A percentile compares a stretch with the other conserved stretches of the same genome.
These are phyloP conservation scores for Styela plicata DNA, from an alignment of 23 tunicate species.

Conservation along the genomic window DNA sequence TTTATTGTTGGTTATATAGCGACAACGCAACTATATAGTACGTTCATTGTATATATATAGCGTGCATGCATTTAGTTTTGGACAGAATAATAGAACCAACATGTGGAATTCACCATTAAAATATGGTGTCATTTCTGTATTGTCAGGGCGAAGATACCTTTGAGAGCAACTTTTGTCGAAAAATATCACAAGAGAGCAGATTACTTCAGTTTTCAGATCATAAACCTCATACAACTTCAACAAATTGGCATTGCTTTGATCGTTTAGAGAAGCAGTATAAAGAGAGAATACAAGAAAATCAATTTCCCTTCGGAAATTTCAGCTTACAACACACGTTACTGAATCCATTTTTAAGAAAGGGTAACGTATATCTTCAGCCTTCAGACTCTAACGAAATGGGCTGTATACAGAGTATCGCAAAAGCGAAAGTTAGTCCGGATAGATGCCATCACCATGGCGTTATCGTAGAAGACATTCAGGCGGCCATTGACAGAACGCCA, in stretches of 20 bases:
- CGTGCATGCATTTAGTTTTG: no score
- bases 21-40: neutral
- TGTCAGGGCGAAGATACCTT: neutral
- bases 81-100: no score
- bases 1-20: neutral
- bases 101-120: no score
- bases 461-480: slow-evolving; percentile 71
- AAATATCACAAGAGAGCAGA: neutral
- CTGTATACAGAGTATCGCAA: slow-evolving; percentile 83
- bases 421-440: slow-evolving; percentile 83
- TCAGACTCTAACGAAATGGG: slow-evolving; percentile 59
- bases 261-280: neutral
- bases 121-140: neutral
- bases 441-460: slow-evolving; percentile 29
- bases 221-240: neutral
- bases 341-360: slow-evolving; percentile 1
- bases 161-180: neutral
- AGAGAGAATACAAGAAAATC: neutral
- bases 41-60: no score
- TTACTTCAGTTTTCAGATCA: neutral
- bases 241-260: neutral
- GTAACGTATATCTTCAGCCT: neutral
- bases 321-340: neutral
- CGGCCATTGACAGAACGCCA: slow-evolving; percentile 83
- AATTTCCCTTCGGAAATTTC: slow-evolving; percentile 26